phyloP scores from a whole-genome alignment of 1,140 invertebrate species.

The Coptotermes formosanus region DNA sequence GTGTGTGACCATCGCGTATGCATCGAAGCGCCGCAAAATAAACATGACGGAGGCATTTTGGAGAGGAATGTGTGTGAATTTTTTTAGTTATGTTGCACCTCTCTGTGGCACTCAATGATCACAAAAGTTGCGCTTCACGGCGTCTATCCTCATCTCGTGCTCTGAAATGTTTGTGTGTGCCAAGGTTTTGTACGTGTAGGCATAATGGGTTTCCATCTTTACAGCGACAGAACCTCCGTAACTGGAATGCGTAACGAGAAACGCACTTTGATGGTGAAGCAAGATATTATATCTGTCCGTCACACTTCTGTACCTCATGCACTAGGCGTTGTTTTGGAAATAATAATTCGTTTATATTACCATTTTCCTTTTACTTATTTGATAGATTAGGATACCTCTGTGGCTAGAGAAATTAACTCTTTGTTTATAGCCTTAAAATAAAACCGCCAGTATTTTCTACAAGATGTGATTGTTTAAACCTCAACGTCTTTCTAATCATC shows the following conservation, averaged over 20 bases:
- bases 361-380: no score
- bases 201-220: neutral
- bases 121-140: neutral
- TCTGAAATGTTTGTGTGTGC: neutral
- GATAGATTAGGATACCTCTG: no score
- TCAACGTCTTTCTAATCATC: no score
- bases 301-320: no score
- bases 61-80: neutral
- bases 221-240: neutral
- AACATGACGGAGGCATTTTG: neutral
- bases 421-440: no score
- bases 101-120: neutral
- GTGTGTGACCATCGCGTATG: neutral
- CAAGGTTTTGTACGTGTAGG: neutral
- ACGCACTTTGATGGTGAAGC: neutral
- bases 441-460: no score
- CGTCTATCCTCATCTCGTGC: neutral
- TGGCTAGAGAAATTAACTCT: no score
- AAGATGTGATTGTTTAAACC: no score
- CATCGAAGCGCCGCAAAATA: neutral
- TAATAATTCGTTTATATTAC: no score
- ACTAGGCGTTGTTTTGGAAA: no score
- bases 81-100: conserved; percentile 1
- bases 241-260: neutral
- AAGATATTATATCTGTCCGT: no score